Base-by-base conservation (phyloP, 1,140 invertebrate genomes). In the Caenorhabditis briggsae region DNA sequence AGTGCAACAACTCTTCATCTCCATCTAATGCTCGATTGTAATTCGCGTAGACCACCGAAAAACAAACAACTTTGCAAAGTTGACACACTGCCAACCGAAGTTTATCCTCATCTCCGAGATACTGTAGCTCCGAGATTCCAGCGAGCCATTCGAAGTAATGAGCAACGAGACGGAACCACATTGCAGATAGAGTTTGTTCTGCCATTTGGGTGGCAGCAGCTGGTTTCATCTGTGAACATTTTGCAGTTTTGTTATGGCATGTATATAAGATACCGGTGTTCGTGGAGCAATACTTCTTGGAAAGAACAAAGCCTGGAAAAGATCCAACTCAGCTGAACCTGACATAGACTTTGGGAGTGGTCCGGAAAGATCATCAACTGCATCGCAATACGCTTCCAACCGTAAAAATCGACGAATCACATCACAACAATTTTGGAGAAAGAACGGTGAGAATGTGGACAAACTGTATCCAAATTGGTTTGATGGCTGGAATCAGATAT, bases 141-240 rank as follows among this genome's bases (percentile, higher is more conserved):
- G 65, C 65, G 16, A 74, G 65, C 65, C 65, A 74, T 46, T 74
- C 65, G 43, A 74, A 74, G n/a, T 74, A 74, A 25, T 74, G 65
- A 48, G 65, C 65, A 6, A 74, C 65, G 41, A 74, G 43, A 74
- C 65, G 65, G 41, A 74, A 74, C 65, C 65, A 74, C 65, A 74
- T 74, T 43, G 65, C 41, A 11, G 65, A 74, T 5, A 74, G 43
- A 1, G 65, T 74, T 48, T 74, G 41, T 25, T 74, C 65, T 2
- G 65, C 46, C 65, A 74, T 74, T 46, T 48, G 65, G 9, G 43
- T 74, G 11, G 65, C 46, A 18, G 65, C 65, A 20, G 46, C 14
- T 74, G 65, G 65, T 20, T 74, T 74, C 65, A 74, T 74, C 65
- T 74, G 65, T 48, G 46, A n/a, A 18, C 5, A 58, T 20, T 20